A percentile compares a stretch with the other conserved stretches of the same genome.
phyloP scores from a whole-genome alignment of 2,888 invertebrate genomes.

The Calameuta filiformis region DNA sequence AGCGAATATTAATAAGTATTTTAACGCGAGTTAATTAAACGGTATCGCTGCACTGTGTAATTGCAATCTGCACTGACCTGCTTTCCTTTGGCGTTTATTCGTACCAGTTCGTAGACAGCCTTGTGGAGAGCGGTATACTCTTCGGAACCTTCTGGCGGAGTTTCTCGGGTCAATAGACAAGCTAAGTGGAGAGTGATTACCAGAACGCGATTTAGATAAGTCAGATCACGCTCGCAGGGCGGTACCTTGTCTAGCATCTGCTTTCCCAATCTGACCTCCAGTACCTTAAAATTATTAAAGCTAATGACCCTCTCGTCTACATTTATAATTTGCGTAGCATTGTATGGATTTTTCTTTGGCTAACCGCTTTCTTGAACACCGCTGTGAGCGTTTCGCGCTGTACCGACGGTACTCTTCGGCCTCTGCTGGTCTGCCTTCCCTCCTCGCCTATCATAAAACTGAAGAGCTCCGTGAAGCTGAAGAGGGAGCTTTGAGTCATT shows the following conservation, averaged over 20 bases:
- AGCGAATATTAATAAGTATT: background rate
- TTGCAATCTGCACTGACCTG: conserved; percentile 33
- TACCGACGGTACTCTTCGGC: conserved; percentile 82
- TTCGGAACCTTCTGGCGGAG: conserved; percentile 68
- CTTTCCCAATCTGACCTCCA: conserved; percentile 77
- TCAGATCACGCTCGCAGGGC: conserved; percentile 77
- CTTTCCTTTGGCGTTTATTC: conserved; percentile 73
- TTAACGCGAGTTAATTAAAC: conserved; percentile 23
- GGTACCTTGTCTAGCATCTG: conserved; percentile 71
- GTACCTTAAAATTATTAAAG: conserved; percentile 63
- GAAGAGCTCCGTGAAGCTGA: conserved; percentile 95
- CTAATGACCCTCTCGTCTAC: background rate
- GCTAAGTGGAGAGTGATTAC: conserved; percentile 88
- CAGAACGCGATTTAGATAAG: conserved; percentile 84
- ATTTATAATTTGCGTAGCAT: background rate
- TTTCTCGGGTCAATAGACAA: conserved; percentile 76
- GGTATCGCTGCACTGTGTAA: background rate
- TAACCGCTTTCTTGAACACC: conserved; percentile 84
- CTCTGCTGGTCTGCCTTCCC: conserved; percentile 75
- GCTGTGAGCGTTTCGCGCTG: conserved; percentile 84
- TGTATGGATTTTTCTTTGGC: background rate
- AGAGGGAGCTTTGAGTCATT: conserved; percentile 93
- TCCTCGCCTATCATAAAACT: conserved; percentile 94
- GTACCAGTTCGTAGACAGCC: conserved; percentile 82
- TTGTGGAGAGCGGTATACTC: conserved; percentile 74